Evolutionary conservation across 2,888 invertebrate genomes (phyloP).

Genomic region (Zonitis immaculata): DNA sequence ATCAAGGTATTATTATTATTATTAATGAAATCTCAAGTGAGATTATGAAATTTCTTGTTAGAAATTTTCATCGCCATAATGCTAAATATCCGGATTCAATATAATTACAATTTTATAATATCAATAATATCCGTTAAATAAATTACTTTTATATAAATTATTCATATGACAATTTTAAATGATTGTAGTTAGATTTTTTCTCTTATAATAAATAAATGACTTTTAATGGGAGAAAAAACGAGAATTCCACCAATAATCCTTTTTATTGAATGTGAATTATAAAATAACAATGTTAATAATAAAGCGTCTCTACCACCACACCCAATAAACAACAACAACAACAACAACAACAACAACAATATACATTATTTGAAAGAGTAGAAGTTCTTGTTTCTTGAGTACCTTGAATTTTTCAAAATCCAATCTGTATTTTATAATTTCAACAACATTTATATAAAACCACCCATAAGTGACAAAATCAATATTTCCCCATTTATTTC

Average conservation of each 20-base stretch:
- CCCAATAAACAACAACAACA: neutral
- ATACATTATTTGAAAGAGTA: neutral
- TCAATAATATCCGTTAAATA: neutral
- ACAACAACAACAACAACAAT: neutral
- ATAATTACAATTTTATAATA: neutral
- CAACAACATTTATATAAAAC: neutral
- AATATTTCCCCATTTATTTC: no score
- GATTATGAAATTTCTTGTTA: neutral
- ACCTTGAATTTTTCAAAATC: neutral
- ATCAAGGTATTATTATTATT: no score
- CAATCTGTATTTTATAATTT: neutral
- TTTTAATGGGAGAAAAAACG: neutral
- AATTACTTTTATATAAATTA: neutral
- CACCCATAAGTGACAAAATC: no score
- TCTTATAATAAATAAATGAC: neutral
- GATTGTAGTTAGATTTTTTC: neutral
- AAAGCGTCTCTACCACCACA: neutral
- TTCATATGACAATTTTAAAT: neutral
- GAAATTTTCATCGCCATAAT: neutral
- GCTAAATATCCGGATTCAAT: neutral
- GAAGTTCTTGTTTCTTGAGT: slow-evolving; percentile 1
- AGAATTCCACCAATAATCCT: no score
- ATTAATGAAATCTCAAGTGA: neutral
- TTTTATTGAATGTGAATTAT: no score
- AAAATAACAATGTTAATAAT: neutral